phyloP scores from a whole-genome alignment of 2,113 vertebrate species.

The Pongo pygmaeus region DNA sequence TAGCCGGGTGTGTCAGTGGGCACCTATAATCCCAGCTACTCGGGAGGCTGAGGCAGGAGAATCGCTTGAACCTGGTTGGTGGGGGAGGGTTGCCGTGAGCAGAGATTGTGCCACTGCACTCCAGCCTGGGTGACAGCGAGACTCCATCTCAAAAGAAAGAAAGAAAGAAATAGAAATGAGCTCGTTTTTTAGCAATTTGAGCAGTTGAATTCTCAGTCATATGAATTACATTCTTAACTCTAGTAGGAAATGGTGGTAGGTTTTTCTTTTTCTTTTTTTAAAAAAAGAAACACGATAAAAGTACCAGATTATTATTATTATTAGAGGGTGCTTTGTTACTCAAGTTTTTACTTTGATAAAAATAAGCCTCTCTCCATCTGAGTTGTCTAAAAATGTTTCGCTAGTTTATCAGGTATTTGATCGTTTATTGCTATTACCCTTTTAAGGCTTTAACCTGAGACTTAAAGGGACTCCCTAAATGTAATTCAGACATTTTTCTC shows the following conservation, averaged over 20 bases:
- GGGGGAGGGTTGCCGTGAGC: too few relatives aligned
- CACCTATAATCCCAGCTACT: too few relatives aligned
- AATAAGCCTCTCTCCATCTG: constrained; percentile 30
- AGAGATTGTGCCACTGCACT: too few relatives aligned
- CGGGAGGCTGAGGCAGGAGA: too few relatives aligned
- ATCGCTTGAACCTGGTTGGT: too few relatives aligned
- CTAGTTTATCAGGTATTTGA: constrained; percentile 30
- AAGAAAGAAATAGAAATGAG: constrained; percentile 23
- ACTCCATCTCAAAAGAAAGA: neutral
- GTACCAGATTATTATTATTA: constrained; percentile 46
- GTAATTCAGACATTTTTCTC: neutral
- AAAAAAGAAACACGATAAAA: constrained; percentile 44
- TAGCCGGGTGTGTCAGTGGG: too few relatives aligned
- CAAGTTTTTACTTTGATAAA: constrained; percentile 64
- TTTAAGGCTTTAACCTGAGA: neutral
- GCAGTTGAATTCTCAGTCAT: constrained; percentile 54
- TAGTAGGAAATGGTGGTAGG: constrained; percentile 59
- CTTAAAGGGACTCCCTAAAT: constrained; percentile 18
- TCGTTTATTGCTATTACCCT: neutral
- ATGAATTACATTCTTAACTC: constrained; percentile 50
- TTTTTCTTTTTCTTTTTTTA: constrained; percentile 43
- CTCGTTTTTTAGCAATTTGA: constrained; percentile 59
- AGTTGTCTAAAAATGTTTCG: constrained; percentile 51
- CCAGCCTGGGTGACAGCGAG: too few relatives aligned
- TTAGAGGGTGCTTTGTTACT: constrained; percentile 40